phyloP scores from a whole-genome alignment of 2,888 invertebrate genomes.

The Acleris emargana region DNA sequence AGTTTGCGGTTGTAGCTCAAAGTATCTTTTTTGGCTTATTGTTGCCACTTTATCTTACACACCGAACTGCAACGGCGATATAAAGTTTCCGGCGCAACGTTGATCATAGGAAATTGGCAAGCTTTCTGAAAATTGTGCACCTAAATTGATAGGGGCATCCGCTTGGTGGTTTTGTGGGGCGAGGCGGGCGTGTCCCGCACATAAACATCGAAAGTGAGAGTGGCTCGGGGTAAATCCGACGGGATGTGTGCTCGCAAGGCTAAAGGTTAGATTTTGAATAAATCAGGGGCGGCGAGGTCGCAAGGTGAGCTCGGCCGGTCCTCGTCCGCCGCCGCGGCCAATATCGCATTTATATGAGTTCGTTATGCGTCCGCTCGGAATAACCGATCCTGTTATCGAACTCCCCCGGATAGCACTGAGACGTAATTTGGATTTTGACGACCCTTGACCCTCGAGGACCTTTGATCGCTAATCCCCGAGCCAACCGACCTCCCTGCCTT shows the following conservation, averaged over 20 bases:
- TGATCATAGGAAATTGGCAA: constrained; percentile 16
- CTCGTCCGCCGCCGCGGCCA: constrained; percentile 46
- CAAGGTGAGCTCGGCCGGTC: constrained; percentile 50
- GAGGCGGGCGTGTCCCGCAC: constrained; percentile 36
- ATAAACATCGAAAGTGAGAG: constrained; percentile 52
- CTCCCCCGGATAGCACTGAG: constrained; percentile 44
- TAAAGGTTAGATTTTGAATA: constrained; percentile 61
- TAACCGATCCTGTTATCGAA: constrained; percentile 53
- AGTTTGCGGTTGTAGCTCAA: too few species aligned
- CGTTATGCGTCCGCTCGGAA: constrained; percentile 53
- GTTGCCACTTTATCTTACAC: constrained; percentile 6
- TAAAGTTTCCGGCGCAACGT: constrained; percentile 15
- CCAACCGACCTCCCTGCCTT: constrained; percentile 19
- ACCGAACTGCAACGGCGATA: neutral
- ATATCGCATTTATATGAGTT: constrained; percentile 68
- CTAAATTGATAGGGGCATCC: constrained; percentile 21
- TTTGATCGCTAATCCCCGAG: constrained; percentile 44
- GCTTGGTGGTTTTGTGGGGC: constrained; percentile 21
- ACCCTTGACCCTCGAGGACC: constrained; percentile 50
- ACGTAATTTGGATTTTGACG: constrained; percentile 53
- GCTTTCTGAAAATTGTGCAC: constrained; percentile 9
- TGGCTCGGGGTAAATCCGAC: constrained; percentile 51
- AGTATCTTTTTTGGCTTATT: constrained; percentile 8
- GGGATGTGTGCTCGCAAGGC: constrained; percentile 48
- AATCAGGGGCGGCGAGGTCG: constrained; percentile 57